Conservation (phyloP, 2,888 invertebrate species). For the Apantesis nais region DNA sequence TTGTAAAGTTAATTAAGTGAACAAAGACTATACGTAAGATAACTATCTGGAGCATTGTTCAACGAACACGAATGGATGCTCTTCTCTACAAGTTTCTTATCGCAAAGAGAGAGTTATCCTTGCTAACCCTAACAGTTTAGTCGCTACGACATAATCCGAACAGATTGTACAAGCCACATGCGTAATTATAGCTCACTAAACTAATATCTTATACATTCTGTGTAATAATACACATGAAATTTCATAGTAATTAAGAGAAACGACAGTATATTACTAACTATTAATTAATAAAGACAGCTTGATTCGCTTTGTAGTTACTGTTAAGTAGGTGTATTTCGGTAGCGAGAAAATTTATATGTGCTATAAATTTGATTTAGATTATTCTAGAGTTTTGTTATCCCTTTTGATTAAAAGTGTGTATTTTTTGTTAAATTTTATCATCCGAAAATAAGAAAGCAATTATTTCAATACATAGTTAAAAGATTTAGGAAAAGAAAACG, state of each 20-base stretch:
- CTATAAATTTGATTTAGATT: conserved; percentile 2
- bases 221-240: conserved; percentile 42
- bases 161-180: conserved; percentile 47
- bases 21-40: conserved; percentile 72
- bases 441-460: not conserved
- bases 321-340: conserved; percentile 30
- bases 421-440: not conserved
- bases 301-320: conserved; percentile 34
- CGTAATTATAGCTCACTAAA: conserved; percentile 48
- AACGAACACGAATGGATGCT: conserved; percentile 65
- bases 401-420: not conserved
- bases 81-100: conserved; percentile 71
- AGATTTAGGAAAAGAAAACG: too few relatives aligned
- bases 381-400: not conserved
- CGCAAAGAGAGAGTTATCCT: conserved; percentile 66
- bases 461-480: not conserved
- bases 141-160: conserved; percentile 51
- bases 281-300: conserved; percentile 43
- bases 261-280: conserved; percentile 33
- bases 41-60: conserved; percentile 70
- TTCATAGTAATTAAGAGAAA: conserved; percentile 42
- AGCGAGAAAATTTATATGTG: not conserved
- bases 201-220: conserved; percentile 39
- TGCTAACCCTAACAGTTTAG: conserved; percentile 54
- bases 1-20: conserved; percentile 75